Percentiles rank a stretch among this genome's conserved stretches.
phyloP scores from a whole-genome alignment of 2,797 vertebrate genomes.

The Dromococcyx pavoninus region DNA sequence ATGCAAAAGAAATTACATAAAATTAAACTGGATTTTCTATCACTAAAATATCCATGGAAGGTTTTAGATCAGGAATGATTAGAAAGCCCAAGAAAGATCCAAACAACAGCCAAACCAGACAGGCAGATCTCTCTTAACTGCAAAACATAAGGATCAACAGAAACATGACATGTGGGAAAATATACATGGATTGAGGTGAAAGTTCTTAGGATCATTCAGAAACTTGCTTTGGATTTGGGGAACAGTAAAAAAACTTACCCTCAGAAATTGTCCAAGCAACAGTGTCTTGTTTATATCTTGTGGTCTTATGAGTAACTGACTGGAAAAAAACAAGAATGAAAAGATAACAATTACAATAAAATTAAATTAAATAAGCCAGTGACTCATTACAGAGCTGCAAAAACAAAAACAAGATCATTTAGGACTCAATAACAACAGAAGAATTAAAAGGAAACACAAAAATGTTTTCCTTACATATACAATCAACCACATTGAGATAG shows the following conservation, averaged over 20 bases:
- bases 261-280: slow-evolving; percentile 66
- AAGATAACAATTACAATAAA: slow-evolving; percentile 81
- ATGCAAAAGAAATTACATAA: neutral
- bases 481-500: neutral
- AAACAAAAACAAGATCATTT: slow-evolving; percentile 76
- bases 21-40: neutral
- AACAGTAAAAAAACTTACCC: slow-evolving; percentile 32
- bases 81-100: neutral
- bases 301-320: slow-evolving; percentile 79
- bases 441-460: slow-evolving; percentile 36
- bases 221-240: slow-evolving; percentile 35
- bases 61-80: neutral
- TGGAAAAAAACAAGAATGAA: slow-evolving; percentile 80
- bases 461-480: neutral
- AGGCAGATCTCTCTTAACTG: neutral
- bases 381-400: slow-evolving; percentile 77
- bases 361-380: slow-evolving; percentile 77
- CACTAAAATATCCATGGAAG: neutral
- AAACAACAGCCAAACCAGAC: neutral
- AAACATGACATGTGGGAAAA: neutral
- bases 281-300: slow-evolving; percentile 80
- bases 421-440: slow-evolving; percentile 37
- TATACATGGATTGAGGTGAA: neutral
- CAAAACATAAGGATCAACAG: neutral
- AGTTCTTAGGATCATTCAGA: slow-evolving; percentile 13